Percentiles rank a stretch among this genome's conserved stretches.
Conservation (phyloP, 2,113 vertebrate species). For the Anseranas semipalmata region DNA sequence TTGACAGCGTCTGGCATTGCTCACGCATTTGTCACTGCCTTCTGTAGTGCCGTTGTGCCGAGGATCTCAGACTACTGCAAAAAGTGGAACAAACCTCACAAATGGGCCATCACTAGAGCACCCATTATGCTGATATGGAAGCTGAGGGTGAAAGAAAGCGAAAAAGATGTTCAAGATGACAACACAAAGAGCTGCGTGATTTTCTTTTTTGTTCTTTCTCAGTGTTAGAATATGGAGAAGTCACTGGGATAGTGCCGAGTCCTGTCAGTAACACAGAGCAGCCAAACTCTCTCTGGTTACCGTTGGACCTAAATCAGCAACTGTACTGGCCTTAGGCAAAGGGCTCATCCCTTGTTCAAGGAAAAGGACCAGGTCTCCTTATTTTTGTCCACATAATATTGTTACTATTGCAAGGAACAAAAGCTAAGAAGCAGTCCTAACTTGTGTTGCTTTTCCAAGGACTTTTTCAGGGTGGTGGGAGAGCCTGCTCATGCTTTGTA, state of each 20-base stretch:
- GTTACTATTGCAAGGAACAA: not conserved
- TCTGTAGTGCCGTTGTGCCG: not conserved
- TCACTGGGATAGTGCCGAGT: not conserved
- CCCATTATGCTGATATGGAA: not conserved
- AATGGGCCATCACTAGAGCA: rapidly evolving
- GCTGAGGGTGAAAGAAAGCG: not conserved
- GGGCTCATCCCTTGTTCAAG: not conserved
- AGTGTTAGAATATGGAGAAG: rapidly evolving
- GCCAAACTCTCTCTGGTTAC: not conserved
- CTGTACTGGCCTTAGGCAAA: not conserved
- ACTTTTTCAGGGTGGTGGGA: not conserved
- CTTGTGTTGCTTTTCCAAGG: not conserved
- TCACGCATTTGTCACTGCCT: rapidly evolving
- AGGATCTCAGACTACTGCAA: not conserved
- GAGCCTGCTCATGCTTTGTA: not conserved
- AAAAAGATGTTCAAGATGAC: not conserved
- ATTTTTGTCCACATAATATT: not conserved
- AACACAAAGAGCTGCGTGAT: rapidly evolving
- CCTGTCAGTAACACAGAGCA: not conserved
- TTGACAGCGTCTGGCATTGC: rapidly evolving
- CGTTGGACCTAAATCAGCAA: not conserved
- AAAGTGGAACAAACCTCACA: not conserved
- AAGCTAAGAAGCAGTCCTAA: not conserved
- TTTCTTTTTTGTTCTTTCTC: not conserved
- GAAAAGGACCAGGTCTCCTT: not conserved